Evolutionary conservation across 2,888 invertebrate genomes (phyloP), one percentile per base, ranked within the genome.

Genomic region (Chymomyza caudatula): DNA sequence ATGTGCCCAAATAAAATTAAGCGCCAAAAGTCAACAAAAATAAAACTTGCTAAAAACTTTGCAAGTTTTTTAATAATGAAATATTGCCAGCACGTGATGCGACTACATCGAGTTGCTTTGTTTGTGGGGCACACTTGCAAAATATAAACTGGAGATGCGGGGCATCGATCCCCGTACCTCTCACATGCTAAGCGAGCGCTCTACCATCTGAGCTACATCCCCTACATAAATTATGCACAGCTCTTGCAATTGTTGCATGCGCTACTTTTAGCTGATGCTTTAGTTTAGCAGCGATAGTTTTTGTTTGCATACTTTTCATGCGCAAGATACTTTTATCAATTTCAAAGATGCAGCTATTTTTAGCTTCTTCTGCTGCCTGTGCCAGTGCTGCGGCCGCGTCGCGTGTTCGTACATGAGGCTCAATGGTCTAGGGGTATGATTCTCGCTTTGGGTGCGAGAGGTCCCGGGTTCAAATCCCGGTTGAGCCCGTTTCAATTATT

Each of bases 111-210:
- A 13, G 29, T 37, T 37, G 29, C 4, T 11, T n/a, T n/a, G n/a
- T n/a, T n/a, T n/a, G n/a, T n/a, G n/a, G n/a, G n/a, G 4, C 13
- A n/a, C 5, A 4, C 17, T 47, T 3, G 22, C 8, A 52, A 52
- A 22, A 52, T 3, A 44, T 11, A 44, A 44, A 66, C 74, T 68
- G 61, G 59, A 68, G 90, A 89, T 89, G 90, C 90, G 87, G 89
- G 89, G 90, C 87, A 89, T 90, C 90, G 90, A 90, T 89, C 90
- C 89, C 89, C 89, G 89, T 89, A 90, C 90, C 90, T 90, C 90
- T 89, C 90, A 88, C 90, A 86, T 85, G 86, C 86, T 85, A 86
- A 86, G 86, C 86, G 85, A 86, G 86, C 85, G 86, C 86, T 87
- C 86, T 86, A 85, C 87, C 86, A 87, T 87, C 87, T 87, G 86